Percentiles rank a stretch among this genome's conserved stretches.
Conservation (phyloP, 2,113 vertebrate genomes). For the Cyphomyrus plagiostoma region DNA sequence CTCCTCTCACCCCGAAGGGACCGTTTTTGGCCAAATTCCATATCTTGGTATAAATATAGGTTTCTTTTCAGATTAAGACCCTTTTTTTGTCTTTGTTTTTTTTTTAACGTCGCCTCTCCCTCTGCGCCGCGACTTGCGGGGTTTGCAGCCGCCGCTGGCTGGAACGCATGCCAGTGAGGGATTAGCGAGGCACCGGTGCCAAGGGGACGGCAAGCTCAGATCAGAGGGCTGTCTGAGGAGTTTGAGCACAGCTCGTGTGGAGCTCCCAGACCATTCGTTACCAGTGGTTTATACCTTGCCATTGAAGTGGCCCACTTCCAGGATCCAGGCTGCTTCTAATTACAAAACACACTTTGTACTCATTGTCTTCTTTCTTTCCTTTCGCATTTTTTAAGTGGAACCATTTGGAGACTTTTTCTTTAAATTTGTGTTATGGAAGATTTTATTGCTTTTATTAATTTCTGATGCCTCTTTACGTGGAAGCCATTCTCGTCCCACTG, state of each 20-base stretch:
- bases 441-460: constrained; percentile 55
- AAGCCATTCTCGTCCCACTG: not conserved
- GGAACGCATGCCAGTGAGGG: constrained; percentile 32
- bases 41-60: not conserved
- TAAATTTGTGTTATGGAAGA: constrained; percentile 41
- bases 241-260: not conserved
- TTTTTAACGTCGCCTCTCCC: constrained; percentile 21
- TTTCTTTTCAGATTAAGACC: constrained; percentile 13
- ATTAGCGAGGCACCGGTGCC: constrained; percentile 43
- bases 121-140: constrained; percentile 37
- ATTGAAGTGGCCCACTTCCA: constrained; percentile 54
- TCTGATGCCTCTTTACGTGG: constrained; percentile 47
- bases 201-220: constrained; percentile 52
- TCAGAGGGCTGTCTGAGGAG: constrained; percentile 30
- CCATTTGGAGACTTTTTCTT: constrained; percentile 42
- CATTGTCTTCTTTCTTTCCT: constrained; percentile 48
- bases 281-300: constrained; percentile 53
- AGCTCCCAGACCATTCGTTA: not conserved
- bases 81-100: constrained; percentile 34
- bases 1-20: not conserved
- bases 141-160: constrained; percentile 52
- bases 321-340: constrained; percentile 49
- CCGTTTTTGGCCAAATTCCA: not conserved
- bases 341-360: constrained; percentile 54
- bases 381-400: constrained; percentile 34